phyloP scores from a whole-genome alignment of 2,888 invertebrate species.

The Dolichopus griseipennis region DNA sequence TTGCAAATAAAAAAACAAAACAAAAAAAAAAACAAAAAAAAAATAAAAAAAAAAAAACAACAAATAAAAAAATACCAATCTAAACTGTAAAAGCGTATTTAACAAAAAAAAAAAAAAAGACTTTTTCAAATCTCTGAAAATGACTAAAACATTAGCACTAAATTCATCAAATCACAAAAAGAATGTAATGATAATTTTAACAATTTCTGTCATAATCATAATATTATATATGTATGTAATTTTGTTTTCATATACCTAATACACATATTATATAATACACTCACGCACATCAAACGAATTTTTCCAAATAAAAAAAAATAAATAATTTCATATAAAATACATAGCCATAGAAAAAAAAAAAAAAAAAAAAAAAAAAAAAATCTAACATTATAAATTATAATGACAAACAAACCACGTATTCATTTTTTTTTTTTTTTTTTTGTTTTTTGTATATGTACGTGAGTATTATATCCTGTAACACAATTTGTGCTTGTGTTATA shows the following conservation, averaged over 20 bases:
- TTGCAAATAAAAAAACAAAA: too few species aligned
- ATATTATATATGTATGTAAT: background rate
- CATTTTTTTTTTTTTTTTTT: too few species aligned
- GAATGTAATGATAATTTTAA: background rate
- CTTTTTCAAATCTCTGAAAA: background rate
- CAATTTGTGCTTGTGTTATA: background rate
- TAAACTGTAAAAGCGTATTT: too few species aligned
- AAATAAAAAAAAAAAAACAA: too few species aligned
- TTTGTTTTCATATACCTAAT: too few species aligned
- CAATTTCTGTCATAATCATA: background rate
- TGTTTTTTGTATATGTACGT: background rate
- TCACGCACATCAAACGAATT: too few species aligned
- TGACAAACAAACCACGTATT: conserved; percentile 3
- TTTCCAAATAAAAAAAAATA: background rate
- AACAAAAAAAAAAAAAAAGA: background rate
- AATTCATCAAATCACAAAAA: background rate
- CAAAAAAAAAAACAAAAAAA: too few species aligned
- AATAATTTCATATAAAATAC: background rate
- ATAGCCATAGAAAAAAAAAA: background rate
- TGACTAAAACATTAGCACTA: background rate
- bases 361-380: background rate
- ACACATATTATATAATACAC: background rate
- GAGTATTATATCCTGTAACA: background rate
- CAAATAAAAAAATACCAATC: too few species aligned
- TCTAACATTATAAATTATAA: background rate